A percentile compares a stretch with the other conserved stretches of the same genome.
Conservation (phyloP, 2,797 vertebrate species). For the Heliangelus exortis region DNA sequence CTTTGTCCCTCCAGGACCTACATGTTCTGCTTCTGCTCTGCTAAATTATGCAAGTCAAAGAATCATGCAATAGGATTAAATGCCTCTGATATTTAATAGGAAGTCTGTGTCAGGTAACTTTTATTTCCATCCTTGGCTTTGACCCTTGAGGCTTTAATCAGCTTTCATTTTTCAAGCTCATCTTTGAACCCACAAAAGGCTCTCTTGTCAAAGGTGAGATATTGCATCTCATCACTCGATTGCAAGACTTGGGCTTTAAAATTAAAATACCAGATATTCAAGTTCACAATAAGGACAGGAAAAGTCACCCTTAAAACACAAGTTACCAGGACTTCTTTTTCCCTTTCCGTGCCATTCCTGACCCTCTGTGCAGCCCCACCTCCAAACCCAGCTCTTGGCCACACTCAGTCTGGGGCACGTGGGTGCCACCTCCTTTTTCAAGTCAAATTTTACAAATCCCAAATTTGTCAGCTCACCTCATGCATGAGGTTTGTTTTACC, state of each 20-base stretch:
- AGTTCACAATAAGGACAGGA: neutral
- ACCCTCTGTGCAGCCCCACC: accelerated
- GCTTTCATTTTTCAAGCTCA: slow-evolving; percentile 44
- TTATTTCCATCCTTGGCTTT: slow-evolving; percentile 42
- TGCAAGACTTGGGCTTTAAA: slow-evolving; percentile 44
- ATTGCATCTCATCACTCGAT: slow-evolving; percentile 33
- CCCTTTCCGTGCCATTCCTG: accelerated
- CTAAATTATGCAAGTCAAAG: neutral
- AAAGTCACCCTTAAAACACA: slow-evolving; percentile 5
- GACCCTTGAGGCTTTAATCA: slow-evolving; percentile 63
- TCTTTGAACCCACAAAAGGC: slow-evolving; percentile 65
- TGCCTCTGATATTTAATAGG: slow-evolving; percentile 41
- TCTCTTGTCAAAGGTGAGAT: slow-evolving; percentile 49
- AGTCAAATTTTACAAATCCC: neutral
- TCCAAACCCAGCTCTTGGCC: accelerated
- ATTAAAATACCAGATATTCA: slow-evolving; percentile 28
- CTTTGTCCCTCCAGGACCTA: neutral
- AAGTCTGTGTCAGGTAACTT: slow-evolving; percentile 34
- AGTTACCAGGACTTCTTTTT: neutral
- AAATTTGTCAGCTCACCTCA: neutral
- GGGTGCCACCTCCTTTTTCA: neutral
- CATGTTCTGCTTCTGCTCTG: neutral
- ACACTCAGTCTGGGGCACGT: accelerated
- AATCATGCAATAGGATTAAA: slow-evolving; percentile 3
- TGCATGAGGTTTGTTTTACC: neutral